Evolutionary conservation across 2,113 vertebrate genomes (phyloP), one percentile per base, ranked within the genome.

Genomic region (Misgurnus mizolepis): DNA sequence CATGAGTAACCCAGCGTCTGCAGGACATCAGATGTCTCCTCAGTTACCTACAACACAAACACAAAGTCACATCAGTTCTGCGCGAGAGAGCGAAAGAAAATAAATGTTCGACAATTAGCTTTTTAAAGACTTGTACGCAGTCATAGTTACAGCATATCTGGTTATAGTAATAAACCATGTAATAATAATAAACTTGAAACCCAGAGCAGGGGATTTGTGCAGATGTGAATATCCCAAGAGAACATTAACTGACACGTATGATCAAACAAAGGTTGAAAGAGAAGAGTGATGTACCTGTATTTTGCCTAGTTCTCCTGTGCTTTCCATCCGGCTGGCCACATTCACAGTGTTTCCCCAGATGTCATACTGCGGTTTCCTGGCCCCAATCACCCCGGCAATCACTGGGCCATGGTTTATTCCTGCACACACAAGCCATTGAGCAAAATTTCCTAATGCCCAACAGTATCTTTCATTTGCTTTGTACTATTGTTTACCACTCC

Each of bases 331-430:
- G 81, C 98, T 99, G 14, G 98, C 96, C 0, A 99, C 98, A 0
- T 99, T 99, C 2, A 99, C 97, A 0, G 98, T 97, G 90, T 99
- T 99, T 22, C 98, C 98, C 98, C 98, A 99, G 7, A 99, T 99
- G 78, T 99, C 98, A 0, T 99, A 99, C 87, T 99, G 98, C 22
- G 98, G 98, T 39, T 99, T 99, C 40, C 96, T 94, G n/a, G 98
- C 97, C 15, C 98, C 98, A 0, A 99, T 99, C 76, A 99, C 98
- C 5, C 98, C 97, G 1, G 98, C 98, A 9, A 99, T 97, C 75
- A 99, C 97, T 0, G 97, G 97, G 50, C 97, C 98, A 0, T 99
- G 94, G 84, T 99, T 99, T 82, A 99, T 98, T 8, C 98, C 98
- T 99, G 85, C 18, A 62, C 27, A 58, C 7, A 55, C 65, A 45